These are phyloP conservation scores for Oreochromis spilurus DNA, from an alignment of 2,113 vertebrate species.

Conservation along the genomic window DNA sequence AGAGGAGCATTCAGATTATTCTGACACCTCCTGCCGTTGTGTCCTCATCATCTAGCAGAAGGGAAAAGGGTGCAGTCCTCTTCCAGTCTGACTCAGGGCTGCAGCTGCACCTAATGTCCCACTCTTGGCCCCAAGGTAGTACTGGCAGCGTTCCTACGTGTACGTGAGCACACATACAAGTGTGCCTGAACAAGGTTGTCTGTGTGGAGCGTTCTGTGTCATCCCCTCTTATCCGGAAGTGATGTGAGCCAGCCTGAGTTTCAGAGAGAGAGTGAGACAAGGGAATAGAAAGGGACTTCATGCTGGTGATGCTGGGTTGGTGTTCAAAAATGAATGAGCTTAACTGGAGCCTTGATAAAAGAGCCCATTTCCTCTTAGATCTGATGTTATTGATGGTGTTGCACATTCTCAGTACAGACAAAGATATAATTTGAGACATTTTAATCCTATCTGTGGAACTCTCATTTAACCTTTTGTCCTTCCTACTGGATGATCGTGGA, in stretches of 20 bases:
- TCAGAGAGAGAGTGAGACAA: background rate
- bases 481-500: background rate
- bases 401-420: background rate
- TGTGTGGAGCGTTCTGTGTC: conserved; percentile 32
- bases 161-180: background rate
- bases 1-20: conserved; percentile 4
- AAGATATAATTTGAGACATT: background rate
- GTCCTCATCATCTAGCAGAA: conserved; percentile 31
- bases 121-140: conserved; percentile 42
- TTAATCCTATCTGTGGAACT: background rate
- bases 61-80: conserved; percentile 5
- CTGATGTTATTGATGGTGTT: background rate
- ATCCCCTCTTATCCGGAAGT: conserved; percentile 34
- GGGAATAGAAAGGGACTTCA: conserved; percentile 46
- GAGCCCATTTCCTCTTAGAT: conserved; percentile 2
- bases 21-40: background rate
- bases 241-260: conserved; percentile 26
- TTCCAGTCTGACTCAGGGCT: background rate
- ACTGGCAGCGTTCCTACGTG: background rate
- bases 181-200: background rate
- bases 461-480: background rate
- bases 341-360: conserved; percentile 3
- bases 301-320: conserved; percentile 7
- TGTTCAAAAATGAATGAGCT: conserved; percentile 5
- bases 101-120: conserved; percentile 45